Percentiles rank a stretch among this genome's conserved stretches.
phyloP scores from a whole-genome alignment of 2,113 vertebrate species.

The Sturnus vulgaris region DNA sequence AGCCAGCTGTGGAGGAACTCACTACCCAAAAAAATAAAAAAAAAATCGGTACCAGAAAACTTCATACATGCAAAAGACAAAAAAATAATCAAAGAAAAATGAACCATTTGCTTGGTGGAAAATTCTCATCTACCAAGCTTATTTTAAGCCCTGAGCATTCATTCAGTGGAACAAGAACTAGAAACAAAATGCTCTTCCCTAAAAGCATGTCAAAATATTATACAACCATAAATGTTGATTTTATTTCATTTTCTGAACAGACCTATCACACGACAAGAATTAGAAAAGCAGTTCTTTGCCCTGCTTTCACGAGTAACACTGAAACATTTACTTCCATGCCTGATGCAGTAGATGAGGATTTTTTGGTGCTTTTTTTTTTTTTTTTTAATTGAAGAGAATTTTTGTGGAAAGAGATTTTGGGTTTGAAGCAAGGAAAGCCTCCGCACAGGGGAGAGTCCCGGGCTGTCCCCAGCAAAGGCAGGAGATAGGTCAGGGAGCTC shows the following conservation, averaged over 20 bases:
- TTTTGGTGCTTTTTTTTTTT: neutral
- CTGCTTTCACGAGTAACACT: neutral
- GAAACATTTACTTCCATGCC: neutral
- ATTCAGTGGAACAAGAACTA: neutral
- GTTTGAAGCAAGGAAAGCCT: neutral
- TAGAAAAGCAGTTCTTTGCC: neutral
- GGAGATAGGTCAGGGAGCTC: neutral
- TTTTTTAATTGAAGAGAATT: neutral
- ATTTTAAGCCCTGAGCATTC: neutral
- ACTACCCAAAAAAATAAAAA: neutral
- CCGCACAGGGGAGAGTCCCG: rapidly evolving
- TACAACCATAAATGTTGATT: neutral
- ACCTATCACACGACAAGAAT: neutral
- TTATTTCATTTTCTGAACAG: neutral
- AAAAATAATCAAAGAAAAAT: neutral
- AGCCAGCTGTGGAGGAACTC: neutral
- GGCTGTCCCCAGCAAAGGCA: neutral
- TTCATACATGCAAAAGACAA: neutral
- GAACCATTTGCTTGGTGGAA: neutral
- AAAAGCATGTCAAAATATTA: neutral
- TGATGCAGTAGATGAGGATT: neutral
- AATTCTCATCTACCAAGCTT: neutral
- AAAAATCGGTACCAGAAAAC: neutral
- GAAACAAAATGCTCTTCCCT: neutral
- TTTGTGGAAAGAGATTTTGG: neutral